Conservation (phyloP, 92 coral and sea anemone genomes). For the Paramuricea clavata region DNA sequence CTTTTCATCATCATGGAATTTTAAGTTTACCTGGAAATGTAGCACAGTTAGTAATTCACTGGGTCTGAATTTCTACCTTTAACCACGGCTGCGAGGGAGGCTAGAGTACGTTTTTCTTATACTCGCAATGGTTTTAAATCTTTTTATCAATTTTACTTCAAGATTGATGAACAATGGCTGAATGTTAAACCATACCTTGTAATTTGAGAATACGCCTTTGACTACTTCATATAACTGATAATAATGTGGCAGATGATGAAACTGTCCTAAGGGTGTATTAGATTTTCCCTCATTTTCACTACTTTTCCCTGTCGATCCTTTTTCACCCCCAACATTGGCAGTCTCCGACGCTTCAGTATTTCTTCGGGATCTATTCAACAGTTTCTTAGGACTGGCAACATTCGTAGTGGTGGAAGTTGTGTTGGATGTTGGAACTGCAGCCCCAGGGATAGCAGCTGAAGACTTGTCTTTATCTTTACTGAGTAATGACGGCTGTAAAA, state of each 20-base stretch:
- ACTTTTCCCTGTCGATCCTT: constrained; percentile 69
- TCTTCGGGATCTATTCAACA: constrained; percentile 83
- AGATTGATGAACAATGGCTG: too few species aligned
- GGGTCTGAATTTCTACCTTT: too few species aligned
- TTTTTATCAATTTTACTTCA: too few species aligned
- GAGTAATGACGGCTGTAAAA: constrained; percentile 79
- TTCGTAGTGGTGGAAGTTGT: constrained; percentile 59
- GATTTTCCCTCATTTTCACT: constrained; percentile 57
- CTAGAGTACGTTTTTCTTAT: too few species aligned
- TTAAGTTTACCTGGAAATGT: constrained; percentile 69
- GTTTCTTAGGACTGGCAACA: constrained; percentile 85
- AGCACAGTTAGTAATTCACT: background rate
- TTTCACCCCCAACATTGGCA: constrained; percentile 75
- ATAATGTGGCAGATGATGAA: constrained; percentile 89
- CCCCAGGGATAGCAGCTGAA: constrained; percentile 65
- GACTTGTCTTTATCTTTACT: constrained; percentile 91
- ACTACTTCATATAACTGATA: constrained; percentile 88
- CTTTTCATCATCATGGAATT: constrained; percentile 77
- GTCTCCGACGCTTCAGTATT: constrained; percentile 66
- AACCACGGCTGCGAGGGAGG: too few species aligned
- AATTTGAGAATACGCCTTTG: constrained; percentile 86
- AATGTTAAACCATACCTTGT: constrained; percentile 70
- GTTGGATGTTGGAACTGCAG: constrained; percentile 61
- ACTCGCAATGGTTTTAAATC: too few species aligned
- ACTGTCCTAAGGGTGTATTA: constrained; percentile 76